Percentiles rank a stretch among this genome's conserved stretches.
Conservation (phyloP, 2,888 invertebrate species). For the Cantharis flavilabris region DNA sequence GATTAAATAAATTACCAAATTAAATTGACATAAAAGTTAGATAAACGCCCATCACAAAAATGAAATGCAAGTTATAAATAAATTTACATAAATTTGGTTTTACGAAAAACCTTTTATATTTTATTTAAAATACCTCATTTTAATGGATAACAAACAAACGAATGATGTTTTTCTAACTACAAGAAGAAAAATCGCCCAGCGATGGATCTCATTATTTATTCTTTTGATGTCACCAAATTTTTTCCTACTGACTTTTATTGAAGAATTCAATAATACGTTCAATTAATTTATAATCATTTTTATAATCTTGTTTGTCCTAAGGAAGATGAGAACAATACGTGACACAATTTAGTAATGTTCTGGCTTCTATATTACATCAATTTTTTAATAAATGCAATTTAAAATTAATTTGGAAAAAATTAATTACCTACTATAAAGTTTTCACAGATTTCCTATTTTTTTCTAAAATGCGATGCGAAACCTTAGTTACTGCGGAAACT, state of each 20-base stretch:
- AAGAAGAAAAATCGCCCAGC: neutral
- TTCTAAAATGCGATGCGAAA: neutral
- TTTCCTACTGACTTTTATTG: neutral
- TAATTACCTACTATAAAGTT: neutral
- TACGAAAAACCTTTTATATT: neutral
- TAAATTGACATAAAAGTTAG: neutral
- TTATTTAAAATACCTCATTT: neutral
- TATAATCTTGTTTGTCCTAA: neutral
- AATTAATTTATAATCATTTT: neutral
- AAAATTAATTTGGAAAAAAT: neutral
- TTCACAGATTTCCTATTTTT: constrained; percentile 3
- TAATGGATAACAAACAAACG: neutral
- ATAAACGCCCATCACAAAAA: neutral
- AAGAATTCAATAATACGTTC: neutral
- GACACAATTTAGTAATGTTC: neutral
- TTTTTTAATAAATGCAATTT: neutral
- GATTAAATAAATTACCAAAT: neutral
- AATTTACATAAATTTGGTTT: neutral
- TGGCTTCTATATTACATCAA: neutral
- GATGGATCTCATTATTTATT: neutral
- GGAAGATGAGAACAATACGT: neutral
- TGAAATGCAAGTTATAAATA: neutral
- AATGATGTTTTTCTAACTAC: neutral
- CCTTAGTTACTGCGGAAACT: constrained; percentile 10
- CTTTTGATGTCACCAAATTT: neutral